Conservation (phyloP, 2,888 invertebrate species). For the Synergus japonicus region DNA sequence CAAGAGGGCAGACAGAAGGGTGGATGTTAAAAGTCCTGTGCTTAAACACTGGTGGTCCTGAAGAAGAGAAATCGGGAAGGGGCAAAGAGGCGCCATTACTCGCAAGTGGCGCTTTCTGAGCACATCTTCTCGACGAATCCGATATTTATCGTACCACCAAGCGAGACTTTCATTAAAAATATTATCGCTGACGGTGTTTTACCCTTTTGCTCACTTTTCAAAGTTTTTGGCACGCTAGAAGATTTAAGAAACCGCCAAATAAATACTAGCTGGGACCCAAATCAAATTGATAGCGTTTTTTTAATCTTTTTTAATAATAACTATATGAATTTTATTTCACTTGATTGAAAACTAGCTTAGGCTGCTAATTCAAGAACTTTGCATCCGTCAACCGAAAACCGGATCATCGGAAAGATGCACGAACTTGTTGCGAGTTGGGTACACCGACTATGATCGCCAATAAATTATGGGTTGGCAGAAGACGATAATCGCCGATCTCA, state of each 20-base stretch:
- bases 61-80: slow-evolving; percentile 45
- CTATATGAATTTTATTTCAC: no score
- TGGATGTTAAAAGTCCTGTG: slow-evolving; percentile 50
- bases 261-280: no score
- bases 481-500: slow-evolving; percentile 38
- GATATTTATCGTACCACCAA: slow-evolving; percentile 73
- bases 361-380: not conserved
- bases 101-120: slow-evolving; percentile 75
- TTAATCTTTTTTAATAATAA: no score
- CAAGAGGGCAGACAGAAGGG: slow-evolving; percentile 43
- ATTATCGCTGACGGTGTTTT: slow-evolving; percentile 71
- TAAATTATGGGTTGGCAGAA: slow-evolving; percentile 38
- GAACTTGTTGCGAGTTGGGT: slow-evolving; percentile 16
- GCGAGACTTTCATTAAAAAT: slow-evolving; percentile 72
- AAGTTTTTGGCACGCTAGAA: not conserved
- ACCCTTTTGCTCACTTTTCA: slow-evolving; percentile 43
- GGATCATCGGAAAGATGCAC: slow-evolving; percentile 34
- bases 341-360: no score
- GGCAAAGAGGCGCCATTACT: slow-evolving; percentile 70
- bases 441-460: slow-evolving; percentile 31
- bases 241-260: not conserved
- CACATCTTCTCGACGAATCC: slow-evolving; percentile 71
- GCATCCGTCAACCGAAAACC: slow-evolving; percentile 29
- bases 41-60: slow-evolving; percentile 52
- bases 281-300: no score